Base-by-base conservation (phyloP, 2,888 invertebrate species). In the Protonemura montana region DNA sequence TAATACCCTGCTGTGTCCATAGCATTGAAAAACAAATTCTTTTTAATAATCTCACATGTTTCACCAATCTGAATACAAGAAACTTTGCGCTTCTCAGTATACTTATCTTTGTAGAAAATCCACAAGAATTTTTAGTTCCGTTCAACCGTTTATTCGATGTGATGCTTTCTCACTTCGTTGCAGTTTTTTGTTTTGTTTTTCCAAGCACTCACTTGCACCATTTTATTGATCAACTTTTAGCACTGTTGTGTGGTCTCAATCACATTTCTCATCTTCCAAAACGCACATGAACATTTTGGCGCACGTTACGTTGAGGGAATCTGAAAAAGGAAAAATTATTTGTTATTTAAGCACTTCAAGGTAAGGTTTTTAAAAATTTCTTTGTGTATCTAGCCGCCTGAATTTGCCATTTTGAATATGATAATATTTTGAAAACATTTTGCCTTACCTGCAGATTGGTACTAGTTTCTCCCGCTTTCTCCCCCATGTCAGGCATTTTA, bases 251-350 rank as follows among this genome's bases (percentile, higher is more conserved):
- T 3, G 21, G 29, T n/a, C 0, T 83, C 42, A 86, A 29, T 86
- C 85, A n/a, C 25, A 86, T 85, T 87, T 87, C 25, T 41, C 84
- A 83, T 94, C 94, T 91, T 97, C 96, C 86, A 96, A 95, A 89
- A 97, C 94, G 90, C 97, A 96, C 89, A 97, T 92, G 91, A 97
- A 97, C 90, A 96, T 92, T 92, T 97, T 97, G 0, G 96, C 95
- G 90, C 97, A 97, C 87, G 93, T 91, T 88, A 94, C 90, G 89
- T 97, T 97, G 89, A 97, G 94, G 82, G 93, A 91, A 89, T 95
- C 93, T 93, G 90, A 25, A 91, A 91, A 87, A 87, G 87, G 86
- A 35, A 35, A 10, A 35, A 6, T 35, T 35, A 35, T 35, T 3
- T 35, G 35, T 35, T 35, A 35, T 10, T 3, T 6, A 35, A 10